phyloP scores from a whole-genome alignment of 2,888 invertebrate species.

The Ichneumon xanthorius region DNA sequence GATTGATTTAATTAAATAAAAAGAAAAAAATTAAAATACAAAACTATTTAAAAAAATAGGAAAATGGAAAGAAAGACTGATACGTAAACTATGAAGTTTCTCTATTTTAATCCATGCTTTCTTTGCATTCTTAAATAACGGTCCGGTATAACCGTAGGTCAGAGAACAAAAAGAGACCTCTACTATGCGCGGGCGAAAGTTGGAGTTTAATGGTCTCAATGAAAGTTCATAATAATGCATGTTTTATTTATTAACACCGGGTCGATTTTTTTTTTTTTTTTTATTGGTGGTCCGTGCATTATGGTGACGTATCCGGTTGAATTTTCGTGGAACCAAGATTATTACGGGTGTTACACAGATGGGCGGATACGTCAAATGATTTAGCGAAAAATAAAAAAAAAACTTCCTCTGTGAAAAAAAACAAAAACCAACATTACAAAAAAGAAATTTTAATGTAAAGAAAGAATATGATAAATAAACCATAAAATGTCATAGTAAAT shows the following conservation, averaged over 20 bases:
- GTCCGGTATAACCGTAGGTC: not conserved
- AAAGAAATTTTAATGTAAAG: too few species aligned
- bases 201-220: not conserved
- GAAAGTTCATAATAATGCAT: not conserved
- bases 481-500: not conserved
- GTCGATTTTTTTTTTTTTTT: not conserved
- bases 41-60: not conserved
- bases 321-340: too few species aligned
- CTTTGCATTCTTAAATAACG: not conserved
- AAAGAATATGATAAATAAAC: too few species aligned
- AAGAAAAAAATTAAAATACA: not conserved
- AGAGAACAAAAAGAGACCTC: not conserved
- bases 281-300: too few species aligned
- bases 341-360: too few species aligned
- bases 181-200: not conserved
- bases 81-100: constrained; percentile 22
- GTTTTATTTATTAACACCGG: not conserved
- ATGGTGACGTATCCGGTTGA: too few species aligned
- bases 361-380: too few species aligned
- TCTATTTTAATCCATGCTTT: not conserved
- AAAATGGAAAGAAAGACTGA: not conserved
- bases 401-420: too few species aligned
- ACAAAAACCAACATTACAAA: too few species aligned
- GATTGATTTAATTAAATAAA: not conserved
- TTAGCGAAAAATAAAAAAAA: too few species aligned